Conservation (phyloP, 1,140 invertebrate species). For the Papilio helenus region DNA sequence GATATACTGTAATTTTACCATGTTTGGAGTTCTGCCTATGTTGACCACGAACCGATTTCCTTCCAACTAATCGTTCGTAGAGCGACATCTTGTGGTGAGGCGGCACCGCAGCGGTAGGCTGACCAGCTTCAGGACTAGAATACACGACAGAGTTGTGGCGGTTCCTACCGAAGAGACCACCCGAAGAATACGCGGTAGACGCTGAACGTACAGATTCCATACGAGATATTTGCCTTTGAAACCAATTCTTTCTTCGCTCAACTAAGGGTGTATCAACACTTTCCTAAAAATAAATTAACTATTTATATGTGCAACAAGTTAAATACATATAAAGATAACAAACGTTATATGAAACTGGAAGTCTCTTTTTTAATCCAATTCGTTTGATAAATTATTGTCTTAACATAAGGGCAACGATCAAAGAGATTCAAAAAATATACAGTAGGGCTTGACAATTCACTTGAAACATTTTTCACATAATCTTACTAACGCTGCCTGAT, state of each 20-base stretch:
- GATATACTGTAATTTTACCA: conserved; percentile 69
- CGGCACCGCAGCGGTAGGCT: conserved; percentile 72
- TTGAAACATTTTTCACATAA: no score
- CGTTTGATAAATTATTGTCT: no score
- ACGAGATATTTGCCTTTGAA: conserved; percentile 90
- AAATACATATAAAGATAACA: background rate
- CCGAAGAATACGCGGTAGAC: conserved; percentile 92
- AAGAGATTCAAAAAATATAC: no score
- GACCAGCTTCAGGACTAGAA: conserved; percentile 89
- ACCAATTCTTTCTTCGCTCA: conserved; percentile 93
- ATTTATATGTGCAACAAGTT: background rate
- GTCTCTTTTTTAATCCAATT: no score
- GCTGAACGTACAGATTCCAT: conserved; percentile 92
- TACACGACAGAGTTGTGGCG: conserved; percentile 89
- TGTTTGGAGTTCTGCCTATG: conserved; percentile 85
- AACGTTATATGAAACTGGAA: no score
- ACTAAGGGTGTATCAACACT: conserved; percentile 94
- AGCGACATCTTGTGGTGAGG: conserved; percentile 88
- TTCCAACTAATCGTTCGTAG: conserved; percentile 90
- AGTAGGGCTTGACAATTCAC: no score
- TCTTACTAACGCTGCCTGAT: no score
- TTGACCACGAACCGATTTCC: conserved; percentile 89
- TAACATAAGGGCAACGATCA: no score
- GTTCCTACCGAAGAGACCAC: conserved; percentile 88
- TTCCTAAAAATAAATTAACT: conserved; percentile 83